Evolutionary conservation across 1,140 invertebrate species (phyloP).

Genomic region (Temnothorax nylanderi): DNA sequence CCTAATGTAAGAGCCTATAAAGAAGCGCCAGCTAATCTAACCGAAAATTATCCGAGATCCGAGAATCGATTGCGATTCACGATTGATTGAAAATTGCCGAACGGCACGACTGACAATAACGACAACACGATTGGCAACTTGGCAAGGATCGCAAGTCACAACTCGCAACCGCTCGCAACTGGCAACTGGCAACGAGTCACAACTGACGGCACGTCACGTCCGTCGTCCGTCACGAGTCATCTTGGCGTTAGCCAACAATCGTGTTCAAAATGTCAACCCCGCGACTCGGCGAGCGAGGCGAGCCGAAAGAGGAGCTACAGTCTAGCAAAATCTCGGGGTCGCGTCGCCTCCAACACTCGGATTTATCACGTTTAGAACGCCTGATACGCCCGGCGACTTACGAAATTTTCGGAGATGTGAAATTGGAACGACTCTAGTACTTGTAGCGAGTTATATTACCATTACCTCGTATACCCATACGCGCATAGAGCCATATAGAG

Average conservation of each 20-base stretch:
- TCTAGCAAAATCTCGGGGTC: conserved; percentile 15
- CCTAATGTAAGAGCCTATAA: no score
- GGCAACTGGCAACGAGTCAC: no score
- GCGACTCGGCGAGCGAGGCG: neutral
- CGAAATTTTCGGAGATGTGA: conserved; percentile 66
- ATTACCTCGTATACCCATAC: neutral
- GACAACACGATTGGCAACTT: no score
- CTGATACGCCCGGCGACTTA: conserved; percentile 55
- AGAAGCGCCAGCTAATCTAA: no score
- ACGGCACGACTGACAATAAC: no score
- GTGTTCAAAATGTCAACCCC: neutral
- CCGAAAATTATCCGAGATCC: no score
- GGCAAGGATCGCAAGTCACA: no score
- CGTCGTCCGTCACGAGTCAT: no score
- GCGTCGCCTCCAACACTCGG: conserved; percentile 54
- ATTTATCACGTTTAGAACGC: conserved; percentile 52
- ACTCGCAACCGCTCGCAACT: no score
- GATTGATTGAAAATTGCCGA: neutral
- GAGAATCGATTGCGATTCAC: neutral
- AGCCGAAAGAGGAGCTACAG: neutral
- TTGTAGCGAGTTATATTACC: neutral
- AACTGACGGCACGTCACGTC: no score
- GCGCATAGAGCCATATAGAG: no score
- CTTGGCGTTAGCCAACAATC: no score
- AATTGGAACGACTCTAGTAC: conserved; percentile 67